Evolutionary conservation across 2,113 vertebrate genomes (phyloP), one percentile per base, ranked within the genome.

Genomic region (Zosterops japonicus): DNA sequence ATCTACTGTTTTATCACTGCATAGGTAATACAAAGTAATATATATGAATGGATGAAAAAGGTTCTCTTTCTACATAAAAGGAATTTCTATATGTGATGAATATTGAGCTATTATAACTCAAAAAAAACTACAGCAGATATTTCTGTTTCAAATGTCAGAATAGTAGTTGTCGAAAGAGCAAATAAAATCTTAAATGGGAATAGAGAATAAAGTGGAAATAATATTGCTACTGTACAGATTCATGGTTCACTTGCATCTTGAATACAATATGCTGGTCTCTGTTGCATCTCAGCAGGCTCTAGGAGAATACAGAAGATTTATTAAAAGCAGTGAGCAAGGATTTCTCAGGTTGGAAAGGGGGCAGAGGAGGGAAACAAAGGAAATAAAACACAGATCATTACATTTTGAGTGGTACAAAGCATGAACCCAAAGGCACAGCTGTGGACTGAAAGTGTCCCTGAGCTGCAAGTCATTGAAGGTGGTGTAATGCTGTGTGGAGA

Each of bases 11-110:
- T 93, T 92, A 93, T 93, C 64, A 67, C 31, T 59, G 7, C 69
- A n/a, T 72, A 80, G 71, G 80, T 94, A 86, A 88, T 86, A 65
- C 69, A 59, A 92, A 61, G 59, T 88, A 90, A 83, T 94, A 33
- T 24, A 83, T 41, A 63, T 78, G 39, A 81, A 55, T 0, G 10
- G 33, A 68, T 46, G 39, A 39, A 85, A 81, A 90, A 74, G n/a
- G 6, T 68, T 87, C 55, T 55, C 57, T 75, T 84, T 71, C 69
- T 90, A 25, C 47, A 63, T 84, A 70, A 90, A 83, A 69, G 46
- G 21, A 68, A 74, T 93, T 91, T 69, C 82, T 89, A 0, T 53
- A 80, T 49, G 44, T 74, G 93, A 78, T 78, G 60, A 77, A 59
- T 88, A 83, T 63, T 55, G 52, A 81, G 42, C 35, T 74, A 14